Evolutionary conservation across 2,113 vertebrate genomes (phyloP).

Genomic region (Nyctereutes procyonoides): DNA sequence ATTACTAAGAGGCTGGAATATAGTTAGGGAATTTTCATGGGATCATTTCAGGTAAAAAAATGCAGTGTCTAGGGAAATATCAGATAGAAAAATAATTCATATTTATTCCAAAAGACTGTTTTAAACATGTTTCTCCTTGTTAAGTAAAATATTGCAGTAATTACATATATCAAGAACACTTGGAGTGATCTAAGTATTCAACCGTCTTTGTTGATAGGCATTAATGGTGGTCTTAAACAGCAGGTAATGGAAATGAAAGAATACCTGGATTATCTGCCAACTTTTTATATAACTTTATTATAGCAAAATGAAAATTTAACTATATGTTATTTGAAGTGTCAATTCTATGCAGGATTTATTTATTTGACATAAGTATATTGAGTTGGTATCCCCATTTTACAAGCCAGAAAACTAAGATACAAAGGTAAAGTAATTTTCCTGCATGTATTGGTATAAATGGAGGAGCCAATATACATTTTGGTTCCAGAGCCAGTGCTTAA

Average conservation of each 20-base stretch:
- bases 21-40: background rate
- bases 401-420: background rate
- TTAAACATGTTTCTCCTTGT: background rate
- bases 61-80: slow-evolving; percentile 19
- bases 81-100: background rate
- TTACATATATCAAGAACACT: background rate
- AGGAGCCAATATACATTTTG: background rate
- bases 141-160: background rate
- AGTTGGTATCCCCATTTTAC: background rate
- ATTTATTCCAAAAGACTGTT: background rate
- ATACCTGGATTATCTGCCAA: background rate
- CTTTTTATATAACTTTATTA: background rate
- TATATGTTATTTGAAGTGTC: background rate
- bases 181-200: background rate
- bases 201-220: background rate
- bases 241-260: background rate
- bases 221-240: background rate
- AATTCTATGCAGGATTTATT: background rate
- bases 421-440: background rate
- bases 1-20: background rate
- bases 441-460: background rate
- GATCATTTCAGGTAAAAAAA: background rate
- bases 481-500: background rate
- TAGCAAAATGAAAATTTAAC: background rate
- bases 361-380: background rate